Base-by-base conservation (phyloP, 53 echinoderm and acorn worm genomes). In the Stichopus horrens region DNA sequence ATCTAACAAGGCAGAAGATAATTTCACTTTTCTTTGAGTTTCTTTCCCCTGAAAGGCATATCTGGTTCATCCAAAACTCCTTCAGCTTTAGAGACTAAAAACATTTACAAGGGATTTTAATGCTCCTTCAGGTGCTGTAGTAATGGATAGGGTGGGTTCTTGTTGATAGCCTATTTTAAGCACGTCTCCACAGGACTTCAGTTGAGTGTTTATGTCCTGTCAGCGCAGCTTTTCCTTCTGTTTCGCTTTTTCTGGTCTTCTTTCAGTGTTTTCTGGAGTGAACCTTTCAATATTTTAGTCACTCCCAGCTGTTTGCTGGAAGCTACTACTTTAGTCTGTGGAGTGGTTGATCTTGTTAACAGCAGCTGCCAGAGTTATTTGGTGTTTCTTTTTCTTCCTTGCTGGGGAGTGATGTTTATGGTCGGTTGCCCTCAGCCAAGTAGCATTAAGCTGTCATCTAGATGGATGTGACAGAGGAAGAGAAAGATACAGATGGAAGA, bases 311-410 rank as follows among this genome's bases (percentile, higher is more conserved):
- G 16, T 63, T 63, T 63, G 63, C 63, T 63, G 63, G 10, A 63
- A 63, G 63, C 63, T 16, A 9, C 63, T 63, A 63, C 63, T 63
- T 63, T 63, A 37, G 37, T 37, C 37, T 63, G 63, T 63, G 63
- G 56, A 55, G 79, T 19, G 19, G 52, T 18, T 79, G 79, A 54
- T 79, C 79, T 79, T 79, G 55, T 79, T 79, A 79, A n/a, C 54
- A 54, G 54, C 79, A 79, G 79, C 79, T 79, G 79, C 79, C 37
- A 53, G 56, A 79, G 7, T 79, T 55, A 53, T 79, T 19, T 9
- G 54, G 14, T 79, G 54, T 79, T 13, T 52, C 53, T 54, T 52
- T 79, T 79, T 56, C 79, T 79, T 37, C 37, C 37, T 37, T 37
- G 37, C 37, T 37, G 37, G 7, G 53, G 55, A 63, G 10, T 54